Evolutionary conservation across 2,797 vertebrate species (phyloP).

Genomic region (Tragopan temminckii): DNA sequence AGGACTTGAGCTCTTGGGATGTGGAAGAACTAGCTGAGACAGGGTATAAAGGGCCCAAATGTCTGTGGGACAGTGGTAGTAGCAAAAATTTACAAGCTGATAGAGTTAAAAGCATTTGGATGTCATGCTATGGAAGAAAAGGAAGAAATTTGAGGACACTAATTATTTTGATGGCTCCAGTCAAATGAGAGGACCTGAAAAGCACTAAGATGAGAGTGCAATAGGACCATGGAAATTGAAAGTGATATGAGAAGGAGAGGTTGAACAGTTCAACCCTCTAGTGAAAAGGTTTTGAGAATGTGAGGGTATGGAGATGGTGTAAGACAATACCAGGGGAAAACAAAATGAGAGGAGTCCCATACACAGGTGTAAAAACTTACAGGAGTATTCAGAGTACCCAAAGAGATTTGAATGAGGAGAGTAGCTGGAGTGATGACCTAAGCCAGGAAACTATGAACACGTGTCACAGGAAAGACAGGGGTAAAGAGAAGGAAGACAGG

Average conservation of each 20-base stretch:
- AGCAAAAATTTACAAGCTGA: background rate
- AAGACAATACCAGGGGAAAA: background rate
- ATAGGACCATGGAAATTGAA: background rate
- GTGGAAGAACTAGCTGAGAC: background rate
- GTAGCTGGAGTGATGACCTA: background rate
- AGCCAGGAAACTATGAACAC: too few species aligned
- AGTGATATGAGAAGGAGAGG: background rate
- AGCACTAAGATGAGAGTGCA: background rate
- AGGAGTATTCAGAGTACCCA: background rate
- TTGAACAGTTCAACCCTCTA: background rate
- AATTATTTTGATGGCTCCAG: background rate
- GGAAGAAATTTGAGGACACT: background rate
- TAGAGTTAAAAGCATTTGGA: background rate
- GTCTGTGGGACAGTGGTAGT: rapidly evolving
- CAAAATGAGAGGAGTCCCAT: background rate
- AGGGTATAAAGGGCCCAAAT: background rate
- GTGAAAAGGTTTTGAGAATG: background rate
- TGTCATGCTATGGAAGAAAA: background rate
- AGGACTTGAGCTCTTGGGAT: background rate
- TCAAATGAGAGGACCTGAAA: background rate
- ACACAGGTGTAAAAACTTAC: background rate
- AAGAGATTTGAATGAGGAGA: background rate
- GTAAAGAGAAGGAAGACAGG: background rate
- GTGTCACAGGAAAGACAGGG: background rate
- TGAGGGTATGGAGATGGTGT: background rate